Conservation (phyloP, 2,888 invertebrate genomes). For the Apodemia zela region DNA sequence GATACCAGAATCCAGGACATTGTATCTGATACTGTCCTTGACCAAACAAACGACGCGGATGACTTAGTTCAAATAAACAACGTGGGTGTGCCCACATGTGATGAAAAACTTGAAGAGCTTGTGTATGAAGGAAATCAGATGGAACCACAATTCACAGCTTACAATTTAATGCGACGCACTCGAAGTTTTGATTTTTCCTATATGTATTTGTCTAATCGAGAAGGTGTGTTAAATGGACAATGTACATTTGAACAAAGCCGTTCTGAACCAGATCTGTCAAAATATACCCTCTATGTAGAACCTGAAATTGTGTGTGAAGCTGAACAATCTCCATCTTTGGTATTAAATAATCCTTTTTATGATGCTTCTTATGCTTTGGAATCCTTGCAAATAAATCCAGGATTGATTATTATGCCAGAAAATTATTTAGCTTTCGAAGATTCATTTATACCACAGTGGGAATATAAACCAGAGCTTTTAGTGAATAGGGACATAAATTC, state of each 20-base stretch:
- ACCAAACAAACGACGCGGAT: slow-evolving; percentile 55
- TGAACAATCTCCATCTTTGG: slow-evolving; percentile 56
- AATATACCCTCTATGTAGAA: slow-evolving; percentile 63
- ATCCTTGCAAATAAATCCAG: slow-evolving; percentile 51
- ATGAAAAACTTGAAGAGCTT: slow-evolving; percentile 47
- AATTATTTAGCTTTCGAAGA: slow-evolving; percentile 77
- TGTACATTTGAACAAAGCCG: slow-evolving; percentile 48
- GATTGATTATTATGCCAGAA: slow-evolving; percentile 67
- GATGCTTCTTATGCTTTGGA: slow-evolving; percentile 65
- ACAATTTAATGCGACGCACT: slow-evolving; percentile 57
- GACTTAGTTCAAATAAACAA: slow-evolving; percentile 71
- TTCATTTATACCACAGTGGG: slow-evolving; percentile 71
- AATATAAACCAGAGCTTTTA: slow-evolving; percentile 61
- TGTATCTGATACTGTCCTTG: slow-evolving; percentile 42
- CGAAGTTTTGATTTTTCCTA: slow-evolving; percentile 72
- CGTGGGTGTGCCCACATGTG: slow-evolving; percentile 67
- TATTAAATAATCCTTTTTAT: slow-evolving; percentile 76
- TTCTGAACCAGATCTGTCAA: slow-evolving; percentile 73
- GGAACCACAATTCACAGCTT: slow-evolving; percentile 45
- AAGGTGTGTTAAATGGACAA: slow-evolving; percentile 44
- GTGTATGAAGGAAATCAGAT: slow-evolving; percentile 44
- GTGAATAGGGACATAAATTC: slow-evolving; percentile 51
- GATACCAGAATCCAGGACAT: slow-evolving; percentile 34
- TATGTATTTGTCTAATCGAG: slow-evolving; percentile 51
- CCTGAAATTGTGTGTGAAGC: slow-evolving; percentile 60